phyloP scores from a whole-genome alignment of 53 echinoderm and acorn worm species.

The Echinarachnius parma region DNA sequence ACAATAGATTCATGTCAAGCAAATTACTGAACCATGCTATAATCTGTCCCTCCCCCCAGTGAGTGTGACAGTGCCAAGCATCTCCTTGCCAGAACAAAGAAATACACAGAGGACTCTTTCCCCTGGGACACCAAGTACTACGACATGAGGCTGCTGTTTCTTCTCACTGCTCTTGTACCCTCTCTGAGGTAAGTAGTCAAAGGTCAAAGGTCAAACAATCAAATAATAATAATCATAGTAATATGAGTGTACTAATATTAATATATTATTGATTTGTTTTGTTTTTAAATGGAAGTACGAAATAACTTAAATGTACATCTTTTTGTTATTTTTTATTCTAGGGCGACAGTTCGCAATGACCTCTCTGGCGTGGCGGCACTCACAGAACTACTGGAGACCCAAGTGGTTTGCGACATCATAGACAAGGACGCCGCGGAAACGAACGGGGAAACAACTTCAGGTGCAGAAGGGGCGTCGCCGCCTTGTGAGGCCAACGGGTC shows the following conservation, averaged over 20 bases:
- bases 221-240: too few relatives aligned
- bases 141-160: slow-evolving; percentile 83
- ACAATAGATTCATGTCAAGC: too few relatives aligned
- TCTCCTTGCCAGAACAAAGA: slow-evolving; percentile 35
- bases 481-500: slow-evolving; percentile 31
- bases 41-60: slow-evolving; percentile 32
- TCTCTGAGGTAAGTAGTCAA: slow-evolving; percentile 62
- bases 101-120: background rate
- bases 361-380: slow-evolving; percentile 59
- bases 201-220: too few relatives aligned
- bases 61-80: slow-evolving; percentile 56
- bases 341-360: slow-evolving; percentile 59
- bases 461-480: too few relatives aligned
- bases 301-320: too few relatives aligned
- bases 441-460: too few relatives aligned
- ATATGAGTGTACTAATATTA: too few relatives aligned
- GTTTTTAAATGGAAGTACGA: too few relatives aligned
- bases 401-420: slow-evolving; percentile 31
- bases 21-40: too few relatives aligned
- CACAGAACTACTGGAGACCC: slow-evolving; percentile 53
- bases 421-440: too few relatives aligned
- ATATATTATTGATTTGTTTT: too few relatives aligned
- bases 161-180: slow-evolving; percentile 80
- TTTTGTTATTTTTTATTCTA: too few relatives aligned
- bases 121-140: slow-evolving; percentile 53